phyloP scores from a whole-genome alignment of 2,888 invertebrate species.

The Ectobius pallidus region DNA sequence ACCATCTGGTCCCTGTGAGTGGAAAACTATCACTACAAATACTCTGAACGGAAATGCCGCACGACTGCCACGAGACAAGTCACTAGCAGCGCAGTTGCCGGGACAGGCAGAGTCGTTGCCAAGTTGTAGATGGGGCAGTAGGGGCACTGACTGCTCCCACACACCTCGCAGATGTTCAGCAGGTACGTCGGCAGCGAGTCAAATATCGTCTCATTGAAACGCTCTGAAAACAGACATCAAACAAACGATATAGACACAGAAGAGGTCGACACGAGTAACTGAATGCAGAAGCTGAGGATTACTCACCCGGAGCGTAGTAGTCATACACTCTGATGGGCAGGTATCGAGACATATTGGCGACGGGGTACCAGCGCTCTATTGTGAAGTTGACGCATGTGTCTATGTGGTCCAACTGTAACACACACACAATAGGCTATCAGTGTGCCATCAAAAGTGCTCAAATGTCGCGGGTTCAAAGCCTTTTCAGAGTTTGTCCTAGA shows the following conservation, averaged over 20 bases:
- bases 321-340: conserved; percentile 90
- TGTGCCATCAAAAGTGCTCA: neutral
- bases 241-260: neutral
- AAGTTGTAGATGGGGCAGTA: conserved; percentile 87
- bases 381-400: conserved; percentile 91
- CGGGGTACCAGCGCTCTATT: conserved; percentile 93
- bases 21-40: conserved; percentile 13
- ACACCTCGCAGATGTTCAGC: conserved; percentile 91
- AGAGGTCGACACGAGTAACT: no score
- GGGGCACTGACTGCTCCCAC: conserved; percentile 92
- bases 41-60: conserved; percentile 31
- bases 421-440: no score
- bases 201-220: conserved; percentile 91
- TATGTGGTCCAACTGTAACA: conserved; percentile 75
- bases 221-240: conserved; percentile 65
- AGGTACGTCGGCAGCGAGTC: conserved; percentile 85
- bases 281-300: neutral
- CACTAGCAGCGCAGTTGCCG: conserved; percentile 22
- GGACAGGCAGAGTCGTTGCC: conserved; percentile 53
- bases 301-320: conserved; percentile 93
- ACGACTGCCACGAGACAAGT: conserved; percentile 26
- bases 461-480: no score
- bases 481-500: no score
- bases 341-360: conserved; percentile 95
- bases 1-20: neutral